Evolutionary conservation across 2,888 invertebrate species (phyloP).

Genomic region (Spisula solida): DNA sequence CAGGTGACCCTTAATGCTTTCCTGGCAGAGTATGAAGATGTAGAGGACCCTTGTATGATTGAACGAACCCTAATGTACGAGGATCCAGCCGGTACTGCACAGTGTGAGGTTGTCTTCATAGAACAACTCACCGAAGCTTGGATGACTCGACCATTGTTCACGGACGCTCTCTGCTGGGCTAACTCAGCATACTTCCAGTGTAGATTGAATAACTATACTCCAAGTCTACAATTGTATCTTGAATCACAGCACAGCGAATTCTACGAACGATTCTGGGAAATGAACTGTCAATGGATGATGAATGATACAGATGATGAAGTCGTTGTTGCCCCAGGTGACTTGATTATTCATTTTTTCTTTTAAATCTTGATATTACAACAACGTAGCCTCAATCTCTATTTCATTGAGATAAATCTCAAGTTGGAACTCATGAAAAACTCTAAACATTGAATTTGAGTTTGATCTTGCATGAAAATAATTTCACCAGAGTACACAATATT

Average conservation of each 20-base stretch:
- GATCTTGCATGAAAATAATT: too few species aligned
- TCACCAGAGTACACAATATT: too few species aligned
- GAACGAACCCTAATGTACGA: slow-evolving; percentile 38
- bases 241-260: slow-evolving; percentile 35
- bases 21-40: background rate
- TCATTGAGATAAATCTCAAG: too few species aligned
- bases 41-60: slow-evolving; percentile 29
- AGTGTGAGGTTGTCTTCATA: slow-evolving; percentile 27
- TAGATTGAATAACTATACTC: background rate
- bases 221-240: slow-evolving; percentile 31
- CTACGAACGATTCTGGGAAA: slow-evolving; percentile 37
- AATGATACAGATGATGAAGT: background rate
- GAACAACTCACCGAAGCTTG: slow-evolving; percentile 18
- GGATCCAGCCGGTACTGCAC: slow-evolving; percentile 40
- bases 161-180: slow-evolving; percentile 47
- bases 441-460: too few species aligned
- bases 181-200: slow-evolving; percentile 16
- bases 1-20: slow-evolving; percentile 28
- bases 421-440: too few species aligned
- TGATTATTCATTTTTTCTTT: background rate
- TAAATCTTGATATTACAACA: too few species aligned
- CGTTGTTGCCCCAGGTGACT: background rate
- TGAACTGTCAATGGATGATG: slow-evolving; percentile 31
- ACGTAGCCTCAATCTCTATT: too few species aligned
- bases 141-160: slow-evolving; percentile 24